These are phyloP conservation scores for Sesia bembeciformis DNA, from an alignment of 2,888 invertebrate species.

Conservation along the genomic window DNA sequence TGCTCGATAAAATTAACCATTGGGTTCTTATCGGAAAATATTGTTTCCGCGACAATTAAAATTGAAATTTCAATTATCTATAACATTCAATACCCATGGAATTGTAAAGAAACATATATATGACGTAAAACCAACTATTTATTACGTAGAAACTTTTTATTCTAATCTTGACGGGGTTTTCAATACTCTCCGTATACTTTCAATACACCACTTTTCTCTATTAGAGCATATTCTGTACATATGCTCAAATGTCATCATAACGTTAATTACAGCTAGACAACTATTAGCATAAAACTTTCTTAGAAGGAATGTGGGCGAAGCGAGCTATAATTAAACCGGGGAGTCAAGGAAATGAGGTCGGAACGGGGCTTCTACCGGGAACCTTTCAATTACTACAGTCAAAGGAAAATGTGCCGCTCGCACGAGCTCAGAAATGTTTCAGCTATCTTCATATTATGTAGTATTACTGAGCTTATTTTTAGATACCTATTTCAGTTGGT, in stretches of 20 bases:
- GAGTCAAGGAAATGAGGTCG: constrained; percentile 38
- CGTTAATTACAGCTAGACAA: constrained; percentile 12
- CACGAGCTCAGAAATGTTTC: not conserved
- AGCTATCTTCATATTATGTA: not conserved
- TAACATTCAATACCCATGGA: too few relatives aligned
- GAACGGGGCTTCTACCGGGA: constrained; percentile 21
- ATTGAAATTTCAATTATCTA: constrained; percentile 23
- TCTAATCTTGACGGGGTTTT: constrained; percentile 19
- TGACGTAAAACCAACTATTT: too few relatives aligned
- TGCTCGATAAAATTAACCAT: constrained; percentile 8
- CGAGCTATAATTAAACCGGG: constrained; percentile 34
- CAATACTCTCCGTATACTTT: constrained; percentile 27
- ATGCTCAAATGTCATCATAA: not conserved
- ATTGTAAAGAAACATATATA: too few relatives aligned
- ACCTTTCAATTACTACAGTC: constrained; percentile 24
- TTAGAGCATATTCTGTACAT: too few relatives aligned
- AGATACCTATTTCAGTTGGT: too few relatives aligned
- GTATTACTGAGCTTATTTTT: not conserved
- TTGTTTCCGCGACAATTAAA: constrained; percentile 63
- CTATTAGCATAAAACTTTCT: constrained; percentile 8
- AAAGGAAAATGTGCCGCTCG: constrained; percentile 13
- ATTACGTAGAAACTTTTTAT: too few relatives aligned
- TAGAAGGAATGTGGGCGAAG: constrained; percentile 22
- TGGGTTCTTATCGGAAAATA: constrained; percentile 44
- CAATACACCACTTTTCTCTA: too few relatives aligned